Evolutionary conservation across 2,888 invertebrate species (phyloP).

Genomic region (Philonicus albiceps): DNA sequence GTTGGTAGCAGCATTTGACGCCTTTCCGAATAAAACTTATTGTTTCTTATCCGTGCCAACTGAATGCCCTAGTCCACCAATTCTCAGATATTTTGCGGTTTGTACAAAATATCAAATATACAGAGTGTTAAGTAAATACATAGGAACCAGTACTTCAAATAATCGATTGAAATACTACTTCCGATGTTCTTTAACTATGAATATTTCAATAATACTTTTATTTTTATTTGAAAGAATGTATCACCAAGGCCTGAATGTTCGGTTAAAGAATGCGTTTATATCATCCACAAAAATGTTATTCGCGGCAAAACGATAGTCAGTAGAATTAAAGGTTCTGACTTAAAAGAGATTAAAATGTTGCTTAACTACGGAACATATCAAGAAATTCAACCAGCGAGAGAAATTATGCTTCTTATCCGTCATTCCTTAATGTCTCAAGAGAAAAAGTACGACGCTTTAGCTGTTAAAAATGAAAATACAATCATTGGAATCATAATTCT

Average conservation of each 20-base stretch:
- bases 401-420: constrained; percentile 7
- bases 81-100: constrained; percentile 44
- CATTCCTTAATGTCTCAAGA: constrained; percentile 5
- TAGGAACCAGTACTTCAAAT: too few relatives aligned
- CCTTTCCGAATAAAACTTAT: constrained; percentile 69
- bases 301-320: background rate
- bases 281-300: constrained; percentile 40
- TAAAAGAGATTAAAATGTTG: constrained; percentile 11
- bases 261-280: constrained; percentile 20
- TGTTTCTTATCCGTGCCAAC: constrained; percentile 41
- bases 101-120: background rate
- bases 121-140: too few relatives aligned
- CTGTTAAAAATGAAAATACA: constrained; percentile 15
- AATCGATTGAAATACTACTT: background rate
- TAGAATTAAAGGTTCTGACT: background rate
- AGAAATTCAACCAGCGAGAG: constrained; percentile 17
- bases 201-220: background rate
- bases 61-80: background rate
- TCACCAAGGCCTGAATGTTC: constrained; percentile 30
- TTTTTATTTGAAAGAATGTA: constrained; percentile 22
- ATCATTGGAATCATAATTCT: constrained; percentile 46
- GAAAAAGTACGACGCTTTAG: constrained; percentile 3
- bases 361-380: constrained; percentile 2
- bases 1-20: constrained; percentile 70
- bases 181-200: background rate